A percentile compares a stretch with the other conserved stretches of the same genome.
phyloP scores from a whole-genome alignment of 2,113 vertebrate genomes.

The Psammodynastes pulverulentus region DNA sequence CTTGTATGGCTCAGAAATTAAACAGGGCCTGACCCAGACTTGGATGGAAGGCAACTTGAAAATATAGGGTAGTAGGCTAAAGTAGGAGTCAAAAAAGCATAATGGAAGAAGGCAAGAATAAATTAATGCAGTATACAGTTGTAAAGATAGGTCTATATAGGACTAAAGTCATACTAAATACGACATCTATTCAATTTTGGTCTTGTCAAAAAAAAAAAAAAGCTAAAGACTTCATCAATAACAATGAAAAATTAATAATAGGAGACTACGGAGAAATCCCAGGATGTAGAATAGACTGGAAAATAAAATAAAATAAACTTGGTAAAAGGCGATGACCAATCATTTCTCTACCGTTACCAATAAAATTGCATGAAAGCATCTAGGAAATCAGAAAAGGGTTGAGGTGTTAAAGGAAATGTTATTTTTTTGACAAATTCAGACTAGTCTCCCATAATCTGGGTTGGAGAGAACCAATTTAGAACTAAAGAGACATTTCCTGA shows the following conservation, averaged over 20 bases:
- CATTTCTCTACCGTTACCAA: background rate
- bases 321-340: background rate
- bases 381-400: background rate
- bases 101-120: background rate
- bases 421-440: background rate
- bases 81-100: background rate
- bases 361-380: background rate
- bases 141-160: background rate
- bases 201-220: background rate
- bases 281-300: background rate
- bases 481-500: too few species aligned
- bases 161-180: background rate
- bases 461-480: too few species aligned
- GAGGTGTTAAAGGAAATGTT: background rate
- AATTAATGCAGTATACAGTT: background rate
- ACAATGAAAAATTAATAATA: background rate
- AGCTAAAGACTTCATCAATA: background rate
- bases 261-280: background rate
- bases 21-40: background rate
- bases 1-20: background rate
- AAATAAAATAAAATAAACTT: background rate
- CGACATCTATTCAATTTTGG: background rate
- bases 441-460: background rate
- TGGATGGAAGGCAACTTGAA: background rate
- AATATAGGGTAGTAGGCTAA: background rate